Evolutionary conservation across 2,888 invertebrate genomes (phyloP).

Genomic region (Stenolophus ochropezus): DNA sequence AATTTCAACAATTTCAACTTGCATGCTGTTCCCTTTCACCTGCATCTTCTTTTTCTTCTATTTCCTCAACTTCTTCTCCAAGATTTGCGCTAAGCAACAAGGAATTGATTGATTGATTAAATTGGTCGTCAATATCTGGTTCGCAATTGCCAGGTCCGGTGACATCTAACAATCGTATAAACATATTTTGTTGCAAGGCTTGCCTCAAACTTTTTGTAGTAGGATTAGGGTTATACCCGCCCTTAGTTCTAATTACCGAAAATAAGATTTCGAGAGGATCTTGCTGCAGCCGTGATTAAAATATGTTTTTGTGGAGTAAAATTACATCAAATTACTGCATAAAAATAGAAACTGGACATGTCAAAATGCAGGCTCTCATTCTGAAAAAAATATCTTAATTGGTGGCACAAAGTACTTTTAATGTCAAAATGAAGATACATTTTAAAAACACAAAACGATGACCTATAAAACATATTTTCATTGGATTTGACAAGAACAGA

Average conservation of each 20-base stretch:
- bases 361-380: too few relatives aligned
- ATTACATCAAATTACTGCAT: too few relatives aligned
- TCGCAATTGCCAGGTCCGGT: constrained; percentile 39
- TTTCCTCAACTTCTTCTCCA: background rate
- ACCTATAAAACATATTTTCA: too few relatives aligned
- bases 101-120: background rate
- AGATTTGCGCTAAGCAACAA: background rate
- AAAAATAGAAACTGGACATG: too few relatives aligned
- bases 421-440: too few relatives aligned
- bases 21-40: background rate
- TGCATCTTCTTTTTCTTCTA: background rate
- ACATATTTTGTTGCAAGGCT: constrained; percentile 57
- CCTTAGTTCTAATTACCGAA: constrained; percentile 60
- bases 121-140: constrained; percentile 30
- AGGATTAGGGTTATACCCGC: constrained; percentile 62
- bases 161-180: background rate
- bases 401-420: too few relatives aligned
- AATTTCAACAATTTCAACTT: background rate
- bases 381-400: too few relatives aligned
- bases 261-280: constrained; percentile 64
- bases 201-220: constrained; percentile 55
- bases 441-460: too few relatives aligned
- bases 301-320: too few relatives aligned
- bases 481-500: too few relatives aligned
- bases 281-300: constrained; percentile 38